phyloP scores from a whole-genome alignment of 2,797 vertebrate genomes.

The Gadopsis bispinosus region DNA sequence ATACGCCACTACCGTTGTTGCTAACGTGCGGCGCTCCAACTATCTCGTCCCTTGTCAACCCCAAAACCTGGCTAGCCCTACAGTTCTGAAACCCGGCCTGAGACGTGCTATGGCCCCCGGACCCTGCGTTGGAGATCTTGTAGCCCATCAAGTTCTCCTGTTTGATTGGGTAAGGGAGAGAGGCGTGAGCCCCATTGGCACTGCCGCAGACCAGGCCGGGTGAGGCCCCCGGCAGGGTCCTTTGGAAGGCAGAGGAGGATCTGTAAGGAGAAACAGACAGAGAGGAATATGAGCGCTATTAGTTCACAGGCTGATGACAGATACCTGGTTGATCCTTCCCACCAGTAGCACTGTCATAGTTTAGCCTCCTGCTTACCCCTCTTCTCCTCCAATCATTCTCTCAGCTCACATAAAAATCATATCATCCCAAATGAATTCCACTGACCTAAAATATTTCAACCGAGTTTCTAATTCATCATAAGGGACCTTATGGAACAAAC shows the following conservation, averaged over 20 bases:
- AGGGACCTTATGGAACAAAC: slow-evolving; percentile 2
- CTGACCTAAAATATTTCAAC: slow-evolving; percentile 31
- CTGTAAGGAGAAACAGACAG: slow-evolving; percentile 79
- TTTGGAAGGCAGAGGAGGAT: slow-evolving; percentile 86
- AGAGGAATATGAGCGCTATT: slow-evolving; percentile 77
- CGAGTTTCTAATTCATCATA: not conserved
- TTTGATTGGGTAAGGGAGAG: slow-evolving; percentile 90
- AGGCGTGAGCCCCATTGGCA: slow-evolving; percentile 80
- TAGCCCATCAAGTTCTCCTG: slow-evolving; percentile 90
- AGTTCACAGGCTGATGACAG: slow-evolving; percentile 75
- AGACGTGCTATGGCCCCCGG: slow-evolving; percentile 74
- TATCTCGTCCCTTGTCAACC: slow-evolving; percentile 78
- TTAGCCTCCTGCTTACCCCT: slow-evolving; percentile 21
- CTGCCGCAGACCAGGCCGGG: slow-evolving; percentile 61
- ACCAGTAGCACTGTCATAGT: slow-evolving; percentile 49
- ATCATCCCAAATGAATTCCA: slow-evolving; percentile 11
- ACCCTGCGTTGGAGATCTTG: slow-evolving; percentile 76
- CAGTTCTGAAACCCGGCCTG: slow-evolving; percentile 76
- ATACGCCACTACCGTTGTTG: slow-evolving; percentile 55
- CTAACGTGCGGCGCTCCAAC: slow-evolving; percentile 82
- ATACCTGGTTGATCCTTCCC: slow-evolving; percentile 72
- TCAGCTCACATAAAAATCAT: slow-evolving; percentile 35
- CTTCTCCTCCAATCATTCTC: slow-evolving; percentile 12
- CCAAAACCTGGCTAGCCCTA: slow-evolving; percentile 71
- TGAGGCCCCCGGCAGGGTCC: slow-evolving; percentile 79